These are phyloP conservation scores for Pygoscelis adeliae DNA, from an alignment of 2,113 vertebrate genomes.

Conservation along the genomic window DNA sequence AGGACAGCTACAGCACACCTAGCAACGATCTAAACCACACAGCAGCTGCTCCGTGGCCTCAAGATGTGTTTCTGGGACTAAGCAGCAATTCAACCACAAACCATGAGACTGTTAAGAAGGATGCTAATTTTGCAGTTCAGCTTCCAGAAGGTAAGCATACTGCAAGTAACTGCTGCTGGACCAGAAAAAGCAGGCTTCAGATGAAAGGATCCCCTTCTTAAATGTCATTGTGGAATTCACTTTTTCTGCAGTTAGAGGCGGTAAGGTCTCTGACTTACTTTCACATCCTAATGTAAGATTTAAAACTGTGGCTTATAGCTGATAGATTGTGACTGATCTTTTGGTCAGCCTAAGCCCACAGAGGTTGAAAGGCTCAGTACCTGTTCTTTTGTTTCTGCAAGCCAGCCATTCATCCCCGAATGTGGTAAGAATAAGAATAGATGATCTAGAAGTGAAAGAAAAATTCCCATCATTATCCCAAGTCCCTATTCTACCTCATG, in stretches of 20 bases:
- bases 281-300: neutral
- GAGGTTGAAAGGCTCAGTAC: neutral
- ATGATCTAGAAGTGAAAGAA: neutral
- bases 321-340: neutral
- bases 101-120: neutral
- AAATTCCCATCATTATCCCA: neutral
- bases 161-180: neutral
- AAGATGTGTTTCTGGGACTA: neutral
- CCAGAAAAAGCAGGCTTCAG: neutral
- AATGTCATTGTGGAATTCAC: neutral
- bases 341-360: neutral
- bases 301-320: neutral
- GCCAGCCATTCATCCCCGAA: neutral
- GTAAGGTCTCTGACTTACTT: neutral
- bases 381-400: neutral
- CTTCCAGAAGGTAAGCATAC: neutral
- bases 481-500: neutral
- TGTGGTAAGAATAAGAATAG: neutral
- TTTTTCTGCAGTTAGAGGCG: neutral
- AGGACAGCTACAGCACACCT: neutral
- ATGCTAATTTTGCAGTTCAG: neutral
- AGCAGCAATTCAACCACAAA: neutral
- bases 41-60: neutral
- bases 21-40: neutral
- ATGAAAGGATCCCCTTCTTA: neutral